phyloP scores from a whole-genome alignment of 2,113 vertebrate genomes.

The Piliocolobus tephrosceles region DNA sequence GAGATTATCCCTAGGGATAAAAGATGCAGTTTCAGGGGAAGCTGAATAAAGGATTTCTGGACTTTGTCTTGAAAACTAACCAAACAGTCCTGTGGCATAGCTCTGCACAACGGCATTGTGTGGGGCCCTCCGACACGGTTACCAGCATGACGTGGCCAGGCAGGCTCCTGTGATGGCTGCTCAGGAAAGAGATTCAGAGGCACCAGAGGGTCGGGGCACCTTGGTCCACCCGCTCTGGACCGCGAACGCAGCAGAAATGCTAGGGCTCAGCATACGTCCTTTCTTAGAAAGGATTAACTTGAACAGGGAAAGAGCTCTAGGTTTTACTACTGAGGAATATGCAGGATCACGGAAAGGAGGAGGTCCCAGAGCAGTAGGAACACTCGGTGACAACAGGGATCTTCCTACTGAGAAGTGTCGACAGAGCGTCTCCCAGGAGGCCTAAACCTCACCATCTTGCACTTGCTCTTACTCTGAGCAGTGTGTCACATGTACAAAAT shows the following conservation, averaged over 20 bases:
- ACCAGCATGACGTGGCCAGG: fast-evolving
- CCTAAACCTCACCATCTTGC: fast-evolving
- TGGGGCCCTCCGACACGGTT: fast-evolving
- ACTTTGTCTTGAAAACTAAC: fast-evolving
- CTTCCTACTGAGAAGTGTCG: fast-evolving
- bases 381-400: fast-evolving
- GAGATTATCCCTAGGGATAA: conserved; percentile 91
- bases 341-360: fast-evolving
- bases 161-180: neutral
- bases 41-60: neutral
- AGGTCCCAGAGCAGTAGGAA: fast-evolving
- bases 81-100: fast-evolving
- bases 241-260: neutral
- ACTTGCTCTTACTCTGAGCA: too few relatives aligned
- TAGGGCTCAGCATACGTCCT: fast-evolving
- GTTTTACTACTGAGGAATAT: fast-evolving
- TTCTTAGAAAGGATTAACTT: neutral
- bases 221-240: neutral
- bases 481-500: neutral
- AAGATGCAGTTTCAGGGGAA: neutral
- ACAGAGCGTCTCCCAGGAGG: fast-evolving
- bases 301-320: fast-evolving
- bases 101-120: fast-evolving
- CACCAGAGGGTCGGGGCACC: fast-evolving
- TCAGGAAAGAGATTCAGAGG: neutral